These are phyloP conservation scores for Taphrorychus bicolor DNA, from an alignment of 2,888 invertebrate species.

Conservation along the genomic window DNA sequence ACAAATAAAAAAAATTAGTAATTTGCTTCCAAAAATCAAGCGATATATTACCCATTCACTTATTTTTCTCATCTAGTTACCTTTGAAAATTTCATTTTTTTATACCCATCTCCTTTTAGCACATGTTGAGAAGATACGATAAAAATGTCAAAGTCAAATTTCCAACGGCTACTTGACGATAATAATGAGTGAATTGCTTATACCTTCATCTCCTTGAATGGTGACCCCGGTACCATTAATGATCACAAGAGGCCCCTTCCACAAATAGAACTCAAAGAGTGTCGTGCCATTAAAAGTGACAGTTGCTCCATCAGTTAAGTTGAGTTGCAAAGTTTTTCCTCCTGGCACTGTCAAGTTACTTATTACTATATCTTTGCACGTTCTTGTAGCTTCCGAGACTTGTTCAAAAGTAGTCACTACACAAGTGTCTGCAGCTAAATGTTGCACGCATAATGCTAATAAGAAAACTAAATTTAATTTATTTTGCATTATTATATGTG, in stretches of 20 bases:
- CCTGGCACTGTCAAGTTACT: slow-evolving; percentile 18
- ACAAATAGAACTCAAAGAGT: slow-evolving; percentile 18
- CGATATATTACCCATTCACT: too few relatives aligned
- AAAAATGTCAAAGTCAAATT: too few relatives aligned
- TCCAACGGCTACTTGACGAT: too few relatives aligned
- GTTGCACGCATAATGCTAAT: not conserved
- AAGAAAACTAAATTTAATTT: too few relatives aligned
- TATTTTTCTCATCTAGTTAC: too few relatives aligned
- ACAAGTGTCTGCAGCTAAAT: not conserved
- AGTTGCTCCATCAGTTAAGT: slow-evolving; percentile 16
- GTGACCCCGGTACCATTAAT: slow-evolving; percentile 24
- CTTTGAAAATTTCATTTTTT: too few relatives aligned
- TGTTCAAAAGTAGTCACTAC: slow-evolving; percentile 16
- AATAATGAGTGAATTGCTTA: too few relatives aligned
- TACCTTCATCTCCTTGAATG: slow-evolving; percentile 29
- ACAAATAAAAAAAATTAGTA: not conserved
- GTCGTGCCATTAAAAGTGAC: slow-evolving; percentile 24
- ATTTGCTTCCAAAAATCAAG: not conserved
- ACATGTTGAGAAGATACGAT: too few relatives aligned
- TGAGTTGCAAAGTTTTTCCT: slow-evolving; percentile 22
- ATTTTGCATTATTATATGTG: too few relatives aligned
- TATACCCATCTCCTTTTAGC: too few relatives aligned
- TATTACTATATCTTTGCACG: slow-evolving; percentile 14
- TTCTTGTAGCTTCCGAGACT: slow-evolving; percentile 8
- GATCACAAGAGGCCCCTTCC: slow-evolving; percentile 26